Conservation (phyloP, 2,797 vertebrate species). For the Scolopax rusticola region DNA sequence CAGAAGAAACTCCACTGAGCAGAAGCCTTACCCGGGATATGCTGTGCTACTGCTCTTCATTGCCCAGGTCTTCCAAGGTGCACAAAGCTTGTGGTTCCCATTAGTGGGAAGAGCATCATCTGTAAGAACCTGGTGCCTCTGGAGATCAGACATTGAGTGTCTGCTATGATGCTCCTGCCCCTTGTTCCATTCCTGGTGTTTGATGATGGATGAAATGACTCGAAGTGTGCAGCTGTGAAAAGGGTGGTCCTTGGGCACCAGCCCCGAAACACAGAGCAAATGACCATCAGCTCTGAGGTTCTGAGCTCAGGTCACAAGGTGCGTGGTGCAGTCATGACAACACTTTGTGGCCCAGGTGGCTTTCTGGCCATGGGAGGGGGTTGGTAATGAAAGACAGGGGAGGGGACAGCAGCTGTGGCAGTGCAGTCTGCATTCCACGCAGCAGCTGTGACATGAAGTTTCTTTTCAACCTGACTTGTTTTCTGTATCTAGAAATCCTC, state of each 20-base stretch:
- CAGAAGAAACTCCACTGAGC: neutral
- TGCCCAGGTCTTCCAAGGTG: neutral
- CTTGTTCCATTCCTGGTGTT: neutral
- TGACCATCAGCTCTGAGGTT: neutral
- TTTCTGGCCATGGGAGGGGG: neutral
- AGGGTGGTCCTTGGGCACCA: neutral
- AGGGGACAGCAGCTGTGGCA: neutral
- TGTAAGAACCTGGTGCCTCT: neutral
- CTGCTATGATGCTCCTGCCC: neutral
- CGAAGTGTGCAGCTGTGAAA: neutral
- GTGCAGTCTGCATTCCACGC: neutral
- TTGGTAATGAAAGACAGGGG: neutral
- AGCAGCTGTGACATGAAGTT: neutral
- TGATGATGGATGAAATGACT: neutral
- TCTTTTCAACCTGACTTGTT: neutral
- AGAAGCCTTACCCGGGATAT: neutral
- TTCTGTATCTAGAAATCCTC: neutral
- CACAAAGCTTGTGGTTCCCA: neutral
- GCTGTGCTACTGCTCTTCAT: neutral
- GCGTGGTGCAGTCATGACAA: neutral
- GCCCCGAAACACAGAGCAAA: neutral
- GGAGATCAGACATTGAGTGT: neutral
- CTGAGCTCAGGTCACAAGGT: neutral
- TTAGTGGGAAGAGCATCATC: neutral
- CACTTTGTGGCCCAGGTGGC: neutral